phyloP scores from a whole-genome alignment of 2,797 vertebrate genomes.

The Oreochromis grahami region DNA sequence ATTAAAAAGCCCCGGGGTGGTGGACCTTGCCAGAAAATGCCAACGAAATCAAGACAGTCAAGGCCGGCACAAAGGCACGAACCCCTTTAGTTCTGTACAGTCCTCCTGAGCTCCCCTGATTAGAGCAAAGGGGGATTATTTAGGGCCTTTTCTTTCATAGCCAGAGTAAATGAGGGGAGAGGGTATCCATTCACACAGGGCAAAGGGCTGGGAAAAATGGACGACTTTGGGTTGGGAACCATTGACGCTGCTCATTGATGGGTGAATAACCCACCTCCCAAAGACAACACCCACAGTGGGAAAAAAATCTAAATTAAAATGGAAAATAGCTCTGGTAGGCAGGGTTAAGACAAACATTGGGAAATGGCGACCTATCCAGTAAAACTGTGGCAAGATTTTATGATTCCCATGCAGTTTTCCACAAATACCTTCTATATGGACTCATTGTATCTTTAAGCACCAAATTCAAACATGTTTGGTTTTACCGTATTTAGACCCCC shows the following conservation, averaged over 20 bases:
- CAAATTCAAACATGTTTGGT: constrained; percentile 13
- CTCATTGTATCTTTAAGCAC: not conserved
- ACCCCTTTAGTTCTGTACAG: constrained; percentile 45
- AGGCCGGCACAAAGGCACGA: constrained; percentile 70
- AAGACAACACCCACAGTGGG: constrained; percentile 61
- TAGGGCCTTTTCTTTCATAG: constrained; percentile 54
- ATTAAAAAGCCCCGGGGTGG: constrained; percentile 77
- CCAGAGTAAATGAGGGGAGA: constrained; percentile 58
- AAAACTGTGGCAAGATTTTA: not conserved
- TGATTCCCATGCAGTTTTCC: not conserved
- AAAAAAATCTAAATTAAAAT: constrained; percentile 38
- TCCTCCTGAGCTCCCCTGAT: constrained; percentile 65
- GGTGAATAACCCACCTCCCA: constrained; percentile 64
- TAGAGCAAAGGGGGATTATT: constrained; percentile 69
- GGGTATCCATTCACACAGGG: constrained; percentile 65
- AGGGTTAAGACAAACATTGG: constrained; percentile 30
- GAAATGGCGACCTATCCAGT: not conserved
- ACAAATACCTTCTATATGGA: not conserved
- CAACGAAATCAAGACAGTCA: constrained; percentile 70
- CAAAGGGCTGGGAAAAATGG: constrained; percentile 70
- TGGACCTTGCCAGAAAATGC: constrained; percentile 65
- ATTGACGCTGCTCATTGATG: constrained; percentile 71
- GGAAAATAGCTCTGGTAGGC: constrained; percentile 29
- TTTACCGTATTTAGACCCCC: not conserved
- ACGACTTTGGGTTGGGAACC: constrained; percentile 45